phyloP scores from a whole-genome alignment of 1,140 invertebrate species.

The Hycleus phaleratus region DNA sequence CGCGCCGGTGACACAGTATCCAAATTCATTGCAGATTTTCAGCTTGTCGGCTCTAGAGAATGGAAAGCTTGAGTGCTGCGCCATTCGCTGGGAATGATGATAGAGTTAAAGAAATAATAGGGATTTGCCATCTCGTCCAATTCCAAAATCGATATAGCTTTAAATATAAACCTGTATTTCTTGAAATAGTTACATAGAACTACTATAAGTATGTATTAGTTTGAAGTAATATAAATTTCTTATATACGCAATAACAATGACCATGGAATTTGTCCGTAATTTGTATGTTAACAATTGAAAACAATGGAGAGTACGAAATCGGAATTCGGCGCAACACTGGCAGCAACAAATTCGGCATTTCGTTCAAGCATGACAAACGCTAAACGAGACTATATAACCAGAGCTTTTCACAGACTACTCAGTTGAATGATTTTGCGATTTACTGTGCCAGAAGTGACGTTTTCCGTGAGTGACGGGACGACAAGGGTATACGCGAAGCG shows the following conservation, averaged over 20 bases:
- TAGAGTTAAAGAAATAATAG: constrained; percentile 39
- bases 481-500: constrained; percentile 16
- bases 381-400: constrained; percentile 24
- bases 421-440: constrained; percentile 34
- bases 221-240: neutral
- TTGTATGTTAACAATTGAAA: constrained; percentile 10
- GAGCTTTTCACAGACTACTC: constrained; percentile 29
- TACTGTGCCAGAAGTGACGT: constrained; percentile 34
- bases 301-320: constrained; percentile 12
- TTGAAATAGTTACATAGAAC: neutral
- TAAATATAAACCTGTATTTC: constrained; percentile 24
- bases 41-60: constrained; percentile 38
- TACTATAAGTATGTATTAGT: constrained; percentile 4
- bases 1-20: constrained; percentile 33
- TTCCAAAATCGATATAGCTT: constrained; percentile 34
- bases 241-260: neutral
- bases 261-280: neutral
- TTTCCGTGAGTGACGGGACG: constrained; percentile 30
- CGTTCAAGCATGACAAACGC: constrained; percentile 23
- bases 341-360: constrained; percentile 20
- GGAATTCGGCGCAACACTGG: constrained; percentile 8
- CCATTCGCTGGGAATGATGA: constrained; percentile 37
- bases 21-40: constrained; percentile 43
- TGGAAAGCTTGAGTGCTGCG: constrained; percentile 35
- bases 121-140: constrained; percentile 33